Evolutionary conservation across 2,888 invertebrate genomes (phyloP).

Genomic region (Lingula anatina): DNA sequence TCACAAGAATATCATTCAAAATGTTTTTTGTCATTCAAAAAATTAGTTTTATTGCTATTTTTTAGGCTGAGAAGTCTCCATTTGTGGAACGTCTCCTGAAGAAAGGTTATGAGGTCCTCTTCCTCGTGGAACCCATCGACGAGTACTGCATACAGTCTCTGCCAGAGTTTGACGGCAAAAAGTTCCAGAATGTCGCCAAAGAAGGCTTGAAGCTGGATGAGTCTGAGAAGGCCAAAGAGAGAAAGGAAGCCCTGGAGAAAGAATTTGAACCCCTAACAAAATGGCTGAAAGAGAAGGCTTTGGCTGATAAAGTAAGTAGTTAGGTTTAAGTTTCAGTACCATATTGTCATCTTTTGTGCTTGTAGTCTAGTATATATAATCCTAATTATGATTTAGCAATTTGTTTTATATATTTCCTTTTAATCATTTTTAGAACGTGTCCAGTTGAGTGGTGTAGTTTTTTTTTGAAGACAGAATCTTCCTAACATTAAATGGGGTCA

Average conservation of each 20-base stretch:
- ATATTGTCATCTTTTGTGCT: not conserved
- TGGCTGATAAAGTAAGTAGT: conserved; percentile 66
- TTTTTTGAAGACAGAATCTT: too few relatives aligned
- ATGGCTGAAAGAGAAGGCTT: conserved; percentile 78
- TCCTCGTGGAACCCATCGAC: conserved; percentile 92
- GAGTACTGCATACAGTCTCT: conserved; percentile 94
- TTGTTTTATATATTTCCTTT: not conserved
- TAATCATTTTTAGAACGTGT: too few relatives aligned
- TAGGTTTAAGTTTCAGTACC: not conserved
- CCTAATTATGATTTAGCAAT: not conserved
- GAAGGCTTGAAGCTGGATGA: conserved; percentile 83
- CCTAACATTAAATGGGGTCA: too few relatives aligned
- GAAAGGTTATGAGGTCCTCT: conserved; percentile 93
- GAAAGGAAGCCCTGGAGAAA: conserved; percentile 66
- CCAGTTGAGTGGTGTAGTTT: too few relatives aligned
- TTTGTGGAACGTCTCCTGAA: conserved; percentile 90
- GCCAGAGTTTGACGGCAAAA: conserved; percentile 97
- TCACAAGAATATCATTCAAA: too few relatives aligned
- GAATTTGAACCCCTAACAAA: conserved; percentile 83
- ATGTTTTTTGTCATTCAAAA: too few relatives aligned
- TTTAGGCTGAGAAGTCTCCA: conserved; percentile 71
- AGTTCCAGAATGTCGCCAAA: conserved; percentile 96
- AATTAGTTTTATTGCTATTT: too few relatives aligned
- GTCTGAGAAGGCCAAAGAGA: conserved; percentile 67
- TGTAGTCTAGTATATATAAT: not conserved